Conservation (phyloP, 2,113 vertebrate species). For the Leucopsar rothschildi region DNA sequence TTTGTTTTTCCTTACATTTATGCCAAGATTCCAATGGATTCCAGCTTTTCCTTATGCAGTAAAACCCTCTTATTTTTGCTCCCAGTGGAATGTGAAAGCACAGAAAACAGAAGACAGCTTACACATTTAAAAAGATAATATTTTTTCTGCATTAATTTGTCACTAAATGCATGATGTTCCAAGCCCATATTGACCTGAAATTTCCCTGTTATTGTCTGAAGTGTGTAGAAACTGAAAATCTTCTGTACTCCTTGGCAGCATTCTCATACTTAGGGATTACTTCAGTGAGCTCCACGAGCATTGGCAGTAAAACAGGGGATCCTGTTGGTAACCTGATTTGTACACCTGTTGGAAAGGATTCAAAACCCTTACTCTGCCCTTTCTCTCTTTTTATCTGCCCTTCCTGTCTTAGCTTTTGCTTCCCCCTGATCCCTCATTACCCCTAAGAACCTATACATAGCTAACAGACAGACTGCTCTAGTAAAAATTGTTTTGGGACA, state of each 20-base stretch:
- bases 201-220: not conserved
- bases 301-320: not conserved
- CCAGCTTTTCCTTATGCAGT: not conserved
- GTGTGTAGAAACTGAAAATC: not conserved
- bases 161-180: not conserved
- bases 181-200: not conserved
- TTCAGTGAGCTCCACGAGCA: not conserved
- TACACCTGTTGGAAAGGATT: not conserved
- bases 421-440: accelerated
- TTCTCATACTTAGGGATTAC: not conserved
- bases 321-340: not conserved
- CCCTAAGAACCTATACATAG: not conserved
- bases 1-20: not conserved
- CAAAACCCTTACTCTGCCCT: not conserved
- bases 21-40: constrained; percentile 9
- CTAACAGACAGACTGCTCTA: not conserved
- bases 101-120: not conserved
- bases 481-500: not conserved
- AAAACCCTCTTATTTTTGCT: not conserved
- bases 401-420: not conserved
- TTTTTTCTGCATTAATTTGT: not conserved
- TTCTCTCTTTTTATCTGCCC: not conserved
- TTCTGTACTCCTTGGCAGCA: not conserved
- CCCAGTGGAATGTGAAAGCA: not conserved
- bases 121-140: not conserved